A percentile compares a stretch with the other conserved stretches of the same genome.
These are phyloP conservation scores for Stegostoma tigrinum DNA, from an alignment of 2,113 vertebrate genomes.

Conservation along the genomic window DNA sequence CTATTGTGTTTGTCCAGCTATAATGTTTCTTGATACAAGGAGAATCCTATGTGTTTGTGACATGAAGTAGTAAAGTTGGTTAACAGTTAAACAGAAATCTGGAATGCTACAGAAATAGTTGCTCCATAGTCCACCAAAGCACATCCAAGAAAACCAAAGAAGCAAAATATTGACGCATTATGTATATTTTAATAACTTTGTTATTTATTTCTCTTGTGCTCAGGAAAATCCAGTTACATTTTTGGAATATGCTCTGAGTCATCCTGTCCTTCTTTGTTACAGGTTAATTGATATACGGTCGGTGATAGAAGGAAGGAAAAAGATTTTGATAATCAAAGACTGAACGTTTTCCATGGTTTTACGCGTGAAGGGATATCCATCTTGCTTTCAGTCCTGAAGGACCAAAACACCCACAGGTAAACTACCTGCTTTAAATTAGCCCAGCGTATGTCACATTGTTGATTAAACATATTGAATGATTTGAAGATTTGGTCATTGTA, in stretches of 20 bases:
- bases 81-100: background rate
- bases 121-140: background rate
- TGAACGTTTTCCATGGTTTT: background rate
- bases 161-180: background rate
- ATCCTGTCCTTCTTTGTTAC: background rate
- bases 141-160: background rate
- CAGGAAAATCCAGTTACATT: background rate
- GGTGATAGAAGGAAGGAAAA: background rate
- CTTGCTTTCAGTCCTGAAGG: background rate
- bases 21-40: background rate
- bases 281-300: background rate
- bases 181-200: background rate
- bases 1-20: background rate
- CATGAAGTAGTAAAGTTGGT: background rate
- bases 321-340: background rate
- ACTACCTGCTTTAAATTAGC: background rate
- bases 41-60: background rate
- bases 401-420: slow-evolving; percentile 29
- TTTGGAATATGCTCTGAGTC: background rate
- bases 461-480: background rate
- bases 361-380: background rate
- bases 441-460: background rate
- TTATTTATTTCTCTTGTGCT: background rate
- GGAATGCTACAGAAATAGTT: background rate
- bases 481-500: background rate